Percentiles rank a stretch among this genome's conserved stretches.
Conservation (phyloP, 2,113 vertebrate species). For the Gallinago undulata region DNA sequence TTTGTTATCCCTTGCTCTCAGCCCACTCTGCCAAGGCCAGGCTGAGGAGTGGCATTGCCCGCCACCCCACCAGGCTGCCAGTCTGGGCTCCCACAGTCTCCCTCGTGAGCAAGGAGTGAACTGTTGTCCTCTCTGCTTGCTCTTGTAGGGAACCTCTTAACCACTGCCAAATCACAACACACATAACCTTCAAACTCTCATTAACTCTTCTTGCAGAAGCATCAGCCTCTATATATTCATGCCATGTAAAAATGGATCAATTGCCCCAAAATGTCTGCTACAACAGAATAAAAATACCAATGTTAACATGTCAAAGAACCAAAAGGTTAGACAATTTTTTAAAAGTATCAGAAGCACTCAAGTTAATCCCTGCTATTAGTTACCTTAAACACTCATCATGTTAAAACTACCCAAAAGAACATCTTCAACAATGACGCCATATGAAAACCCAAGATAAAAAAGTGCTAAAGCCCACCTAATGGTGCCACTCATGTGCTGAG, state of each 20-base stretch:
- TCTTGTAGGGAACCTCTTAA: neutral
- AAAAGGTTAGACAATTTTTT: neutral
- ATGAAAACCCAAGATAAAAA: neutral
- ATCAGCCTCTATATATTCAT: neutral
- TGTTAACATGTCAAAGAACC: neutral
- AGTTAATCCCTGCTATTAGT: neutral
- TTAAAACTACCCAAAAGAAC: neutral
- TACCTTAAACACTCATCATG: neutral
- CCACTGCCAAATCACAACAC: neutral
- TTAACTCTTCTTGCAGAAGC: neutral
- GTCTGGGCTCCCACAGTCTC: neutral
- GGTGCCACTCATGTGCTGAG: neutral
- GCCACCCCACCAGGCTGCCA: neutral
- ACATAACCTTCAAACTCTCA: neutral
- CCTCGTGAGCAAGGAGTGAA: neutral
- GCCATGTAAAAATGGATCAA: neutral
- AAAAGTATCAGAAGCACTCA: neutral
- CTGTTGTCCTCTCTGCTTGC: neutral
- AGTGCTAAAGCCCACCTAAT: neutral
- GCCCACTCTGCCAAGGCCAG: neutral
- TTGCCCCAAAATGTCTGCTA: neutral
- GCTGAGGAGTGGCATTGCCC: accelerated
- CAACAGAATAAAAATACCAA: neutral
- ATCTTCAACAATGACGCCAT: neutral
- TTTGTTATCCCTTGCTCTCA: neutral